Percentiles rank a stretch among this genome's conserved stretches.
These are phyloP conservation scores for Callinectes sapidus DNA, from an alignment of 2,888 invertebrate species.

Conservation along the genomic window DNA sequence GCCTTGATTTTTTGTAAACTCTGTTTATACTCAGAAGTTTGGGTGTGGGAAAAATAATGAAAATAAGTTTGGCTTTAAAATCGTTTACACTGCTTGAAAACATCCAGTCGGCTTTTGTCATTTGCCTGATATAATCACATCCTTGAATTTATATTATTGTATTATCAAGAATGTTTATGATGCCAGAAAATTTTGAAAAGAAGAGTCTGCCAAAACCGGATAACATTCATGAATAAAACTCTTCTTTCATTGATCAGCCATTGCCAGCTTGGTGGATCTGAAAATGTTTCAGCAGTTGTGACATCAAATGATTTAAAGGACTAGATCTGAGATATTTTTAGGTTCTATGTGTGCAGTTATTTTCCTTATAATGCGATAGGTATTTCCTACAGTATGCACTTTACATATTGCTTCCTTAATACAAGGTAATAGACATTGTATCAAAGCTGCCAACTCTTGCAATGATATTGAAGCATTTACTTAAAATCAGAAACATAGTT, in stretches of 20 bases:
- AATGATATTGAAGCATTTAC: no score
- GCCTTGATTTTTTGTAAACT: neutral
- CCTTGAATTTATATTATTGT: neutral
- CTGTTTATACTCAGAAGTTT: neutral
- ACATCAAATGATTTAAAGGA: neutral
- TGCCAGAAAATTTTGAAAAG: neutral
- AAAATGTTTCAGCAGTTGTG: neutral
- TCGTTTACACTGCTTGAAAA: neutral
- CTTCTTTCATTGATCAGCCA: neutral
- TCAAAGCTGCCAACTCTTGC: neutral
- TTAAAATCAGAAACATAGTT: no score
- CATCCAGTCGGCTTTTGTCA: neutral
- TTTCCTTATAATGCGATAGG: neutral
- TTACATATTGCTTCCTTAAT: neutral
- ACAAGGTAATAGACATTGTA: neutral
- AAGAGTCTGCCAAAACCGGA: neutral
- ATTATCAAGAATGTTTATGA: neutral
- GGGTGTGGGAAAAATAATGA: neutral
- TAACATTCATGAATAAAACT: neutral
- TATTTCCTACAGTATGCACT: slow-evolving; percentile 1
- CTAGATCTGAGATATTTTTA: neutral
- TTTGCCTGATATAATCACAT: neutral
- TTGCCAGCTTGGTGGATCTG: neutral
- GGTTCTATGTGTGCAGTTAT: neutral
- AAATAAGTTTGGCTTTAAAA: neutral